Evolutionary conservation across 1,140 invertebrate genomes (phyloP).

Genomic region (Calephelis virginiensis): DNA sequence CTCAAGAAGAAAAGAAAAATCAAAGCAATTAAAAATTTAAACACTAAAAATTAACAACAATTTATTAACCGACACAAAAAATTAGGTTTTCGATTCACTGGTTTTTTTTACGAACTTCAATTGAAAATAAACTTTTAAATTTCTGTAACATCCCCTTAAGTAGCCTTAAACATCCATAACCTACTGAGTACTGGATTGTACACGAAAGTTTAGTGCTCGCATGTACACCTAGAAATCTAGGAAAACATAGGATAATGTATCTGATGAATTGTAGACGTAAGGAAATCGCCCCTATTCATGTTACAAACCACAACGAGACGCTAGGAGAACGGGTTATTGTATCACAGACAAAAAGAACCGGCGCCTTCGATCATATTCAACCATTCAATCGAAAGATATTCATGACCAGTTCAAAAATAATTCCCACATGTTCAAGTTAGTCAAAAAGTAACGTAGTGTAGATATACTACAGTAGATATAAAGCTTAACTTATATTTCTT

Average conservation of each 20-base stretch:
- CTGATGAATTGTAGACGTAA: constrained; percentile 36
- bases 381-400: constrained; percentile 3
- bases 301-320: constrained; percentile 45
- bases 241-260: constrained; percentile 24
- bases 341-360: constrained; percentile 6
- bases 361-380: constrained; percentile 8
- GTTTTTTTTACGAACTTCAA: too few species aligned
- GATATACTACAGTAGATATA: too few species aligned
- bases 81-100: too few species aligned
- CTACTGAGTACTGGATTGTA: not conserved
- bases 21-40: too few species aligned
- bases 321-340: constrained; percentile 30
- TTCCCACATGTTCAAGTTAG: not conserved
- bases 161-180: not conserved
- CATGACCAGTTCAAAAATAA: not conserved
- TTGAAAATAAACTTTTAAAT: not conserved
- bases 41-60: too few species aligned
- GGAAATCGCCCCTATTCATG: constrained; percentile 39
- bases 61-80: too few species aligned
- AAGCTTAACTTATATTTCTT: too few species aligned
- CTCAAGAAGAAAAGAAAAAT: too few species aligned
- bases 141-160: not conserved
- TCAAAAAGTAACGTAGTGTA: too few species aligned
- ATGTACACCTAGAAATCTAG: constrained; percentile 28
- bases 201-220: constrained; percentile 8